These are phyloP conservation scores for Mesopsocus fuscifrons DNA, from an alignment of 2,888 invertebrate genomes.

Conservation along the genomic window DNA sequence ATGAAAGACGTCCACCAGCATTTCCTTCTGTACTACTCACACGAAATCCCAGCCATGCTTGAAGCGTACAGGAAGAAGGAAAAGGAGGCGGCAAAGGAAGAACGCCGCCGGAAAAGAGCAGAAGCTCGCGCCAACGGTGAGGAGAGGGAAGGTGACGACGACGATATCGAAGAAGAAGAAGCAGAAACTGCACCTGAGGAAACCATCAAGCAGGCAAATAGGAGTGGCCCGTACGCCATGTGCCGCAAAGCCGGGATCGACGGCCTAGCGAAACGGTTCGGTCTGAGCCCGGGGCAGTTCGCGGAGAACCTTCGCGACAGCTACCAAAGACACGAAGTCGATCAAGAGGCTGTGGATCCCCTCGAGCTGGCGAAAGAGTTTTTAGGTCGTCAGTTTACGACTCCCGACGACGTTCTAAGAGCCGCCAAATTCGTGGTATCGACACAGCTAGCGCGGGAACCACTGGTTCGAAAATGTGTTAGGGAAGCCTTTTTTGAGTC, in stretches of 20 bases:
- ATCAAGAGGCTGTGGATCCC: conserved; percentile 76
- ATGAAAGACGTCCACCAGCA: conserved; percentile 84
- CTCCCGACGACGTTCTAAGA: conserved; percentile 64
- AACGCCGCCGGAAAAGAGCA: conserved; percentile 27
- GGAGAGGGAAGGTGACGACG: conserved; percentile 41
- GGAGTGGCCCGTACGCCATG: conserved; percentile 75
- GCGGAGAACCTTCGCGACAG: conserved; percentile 92
- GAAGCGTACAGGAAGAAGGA: conserved; percentile 20
- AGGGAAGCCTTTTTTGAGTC: conserved; percentile 76
- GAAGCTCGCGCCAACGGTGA: conserved; percentile 31
- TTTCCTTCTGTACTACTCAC: conserved; percentile 81
- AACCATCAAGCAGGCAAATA: conserved; percentile 62
- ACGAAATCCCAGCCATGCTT: conserved; percentile 47
- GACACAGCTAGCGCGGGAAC: conserved; percentile 65
- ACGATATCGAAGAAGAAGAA: conserved; percentile 30
- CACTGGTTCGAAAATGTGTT: conserved; percentile 65
- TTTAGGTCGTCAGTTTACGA: conserved; percentile 40
- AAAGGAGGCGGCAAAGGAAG: conserved; percentile 23
- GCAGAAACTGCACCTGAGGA: conserved; percentile 32
- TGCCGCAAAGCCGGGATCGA: conserved; percentile 72
- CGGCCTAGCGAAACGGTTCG: conserved; percentile 75
- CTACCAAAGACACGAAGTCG: conserved; percentile 88
- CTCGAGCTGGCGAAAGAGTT: conserved; percentile 63
- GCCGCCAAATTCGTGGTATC: conserved; percentile 91
- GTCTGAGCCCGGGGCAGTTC: conserved; percentile 82